Base-by-base conservation (phyloP, 2,797 vertebrate genomes). In the Eulemur rubriventer region DNA sequence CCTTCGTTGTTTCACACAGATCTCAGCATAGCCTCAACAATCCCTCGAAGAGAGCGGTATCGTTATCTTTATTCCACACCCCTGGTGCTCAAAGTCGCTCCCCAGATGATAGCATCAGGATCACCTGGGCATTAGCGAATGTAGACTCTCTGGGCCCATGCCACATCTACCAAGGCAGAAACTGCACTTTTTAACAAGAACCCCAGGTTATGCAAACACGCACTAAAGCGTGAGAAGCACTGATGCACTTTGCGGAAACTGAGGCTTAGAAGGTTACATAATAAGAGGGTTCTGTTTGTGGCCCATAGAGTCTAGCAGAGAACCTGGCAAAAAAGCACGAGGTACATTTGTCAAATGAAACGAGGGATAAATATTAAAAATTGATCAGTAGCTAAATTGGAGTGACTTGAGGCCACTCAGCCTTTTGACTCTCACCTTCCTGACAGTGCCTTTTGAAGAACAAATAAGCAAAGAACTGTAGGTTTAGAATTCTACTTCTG, bases 81-180 rank as follows among this genome's bases (percentile, higher is more conserved):
- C 10, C 33, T 24, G 2, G 18, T 33, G 11, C 41, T 63, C 38
- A 7, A 61, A 63, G 4, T 43, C 9, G 1, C 18, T 18, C 20
- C 24, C 35, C 1, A 6, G 22, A 30, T 83, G 17, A 41, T 2
- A 61, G 9, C n/a, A 1, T 18, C 11, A 7, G 55, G 2, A 16
- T 52, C n/a, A 26, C 7, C 20, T 38, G 6, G n/a, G 6, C n/a
- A 26, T 35, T 35, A 20, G 26, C 30, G 41, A 3, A 0, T 6
- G 18, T 0, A 2, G 41, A 43, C 1, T 18, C 13, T n/a, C 24
- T 11, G 30, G 28, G 13, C 10, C 7, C 1, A 10, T 1, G 24
- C 30, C 33, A 13, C 11, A 35, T 18, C 30, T 52, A 3, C 6
- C 5, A 43, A 65, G 48, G 33, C 43, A 69, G 91, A 81, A 59